Conservation (phyloP, 2,797 vertebrate species). For the Danio jaintianensis region DNA sequence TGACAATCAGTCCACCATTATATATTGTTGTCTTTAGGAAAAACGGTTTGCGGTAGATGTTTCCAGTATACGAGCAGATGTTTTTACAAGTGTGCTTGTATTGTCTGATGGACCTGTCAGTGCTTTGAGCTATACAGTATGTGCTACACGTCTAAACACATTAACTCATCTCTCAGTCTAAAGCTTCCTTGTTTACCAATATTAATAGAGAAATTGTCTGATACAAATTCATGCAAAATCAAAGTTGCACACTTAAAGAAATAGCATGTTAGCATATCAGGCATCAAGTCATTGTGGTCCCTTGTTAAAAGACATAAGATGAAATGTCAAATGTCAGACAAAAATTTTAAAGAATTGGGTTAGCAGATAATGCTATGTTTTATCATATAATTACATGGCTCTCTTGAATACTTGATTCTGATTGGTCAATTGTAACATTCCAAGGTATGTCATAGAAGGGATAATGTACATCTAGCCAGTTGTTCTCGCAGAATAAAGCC, state of each 20-base stretch:
- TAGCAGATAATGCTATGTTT: too few species aligned
- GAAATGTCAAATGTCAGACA: too few species aligned
- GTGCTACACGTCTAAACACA: not conserved
- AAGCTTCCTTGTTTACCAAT: not conserved
- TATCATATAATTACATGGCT: too few species aligned
- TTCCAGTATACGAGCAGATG: not conserved
- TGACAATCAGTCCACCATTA: slow-evolving; percentile 45
- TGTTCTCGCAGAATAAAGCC: too few species aligned
- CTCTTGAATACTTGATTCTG: too few species aligned
- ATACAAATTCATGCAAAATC: slow-evolving; percentile 1
- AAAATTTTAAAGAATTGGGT: too few species aligned
- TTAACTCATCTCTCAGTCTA: not conserved
- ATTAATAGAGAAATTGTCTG: not conserved
- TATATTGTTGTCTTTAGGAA: slow-evolving; percentile 9
- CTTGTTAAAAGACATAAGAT: not conserved
- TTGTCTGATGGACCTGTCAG: not conserved
- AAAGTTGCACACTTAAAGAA: not conserved
- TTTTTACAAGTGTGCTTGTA: not conserved
- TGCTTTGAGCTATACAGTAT: not conserved
- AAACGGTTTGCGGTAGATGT: not conserved
- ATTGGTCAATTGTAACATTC: too few species aligned
- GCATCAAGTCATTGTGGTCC: not conserved
- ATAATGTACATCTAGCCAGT: too few species aligned
- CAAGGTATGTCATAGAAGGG: too few species aligned
- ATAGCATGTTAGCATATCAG: not conserved